A percentile compares a stretch with the other conserved stretches of the same genome.
Evolutionary conservation across 2,113 vertebrate genomes (phyloP).

Genomic region (Brevimyrus niger): DNA sequence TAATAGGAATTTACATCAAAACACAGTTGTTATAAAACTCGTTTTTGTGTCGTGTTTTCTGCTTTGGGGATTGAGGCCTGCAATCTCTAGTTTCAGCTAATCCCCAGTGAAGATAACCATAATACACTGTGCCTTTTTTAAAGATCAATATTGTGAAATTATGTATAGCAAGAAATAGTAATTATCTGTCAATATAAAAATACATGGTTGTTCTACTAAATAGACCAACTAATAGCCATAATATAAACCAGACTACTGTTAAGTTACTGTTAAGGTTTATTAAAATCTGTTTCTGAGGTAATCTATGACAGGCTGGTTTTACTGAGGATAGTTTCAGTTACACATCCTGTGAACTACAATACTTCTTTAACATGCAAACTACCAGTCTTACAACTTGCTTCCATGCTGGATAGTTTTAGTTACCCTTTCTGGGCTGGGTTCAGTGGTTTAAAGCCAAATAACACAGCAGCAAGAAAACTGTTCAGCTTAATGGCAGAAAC

Average conservation of each 20-base stretch:
- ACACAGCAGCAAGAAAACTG: conserved; percentile 74
- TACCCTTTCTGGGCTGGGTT: neutral
- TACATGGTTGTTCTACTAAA: neutral
- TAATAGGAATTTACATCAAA: neutral
- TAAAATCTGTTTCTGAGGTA: neutral
- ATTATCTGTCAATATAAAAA: neutral
- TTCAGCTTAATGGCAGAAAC: conserved; percentile 93
- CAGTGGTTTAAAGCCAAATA: neutral
- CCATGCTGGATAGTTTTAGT: neutral
- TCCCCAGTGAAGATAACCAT: neutral
- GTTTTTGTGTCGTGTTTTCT: neutral
- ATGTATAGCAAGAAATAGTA: neutral
- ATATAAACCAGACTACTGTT: neutral
- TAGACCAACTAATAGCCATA: neutral
- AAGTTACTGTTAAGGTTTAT: neutral
- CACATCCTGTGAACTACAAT: neutral
- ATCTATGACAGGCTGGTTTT: neutral
- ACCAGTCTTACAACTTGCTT: neutral
- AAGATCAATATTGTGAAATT: neutral
- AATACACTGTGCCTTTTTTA: neutral
- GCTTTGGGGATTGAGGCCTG: neutral
- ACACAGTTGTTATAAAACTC: neutral
- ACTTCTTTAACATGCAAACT: neutral
- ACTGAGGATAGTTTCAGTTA: neutral
- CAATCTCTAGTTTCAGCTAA: neutral